These are phyloP conservation scores for Promerops cafer DNA, from an alignment of 2,113 vertebrate genomes.

Conservation along the genomic window DNA sequence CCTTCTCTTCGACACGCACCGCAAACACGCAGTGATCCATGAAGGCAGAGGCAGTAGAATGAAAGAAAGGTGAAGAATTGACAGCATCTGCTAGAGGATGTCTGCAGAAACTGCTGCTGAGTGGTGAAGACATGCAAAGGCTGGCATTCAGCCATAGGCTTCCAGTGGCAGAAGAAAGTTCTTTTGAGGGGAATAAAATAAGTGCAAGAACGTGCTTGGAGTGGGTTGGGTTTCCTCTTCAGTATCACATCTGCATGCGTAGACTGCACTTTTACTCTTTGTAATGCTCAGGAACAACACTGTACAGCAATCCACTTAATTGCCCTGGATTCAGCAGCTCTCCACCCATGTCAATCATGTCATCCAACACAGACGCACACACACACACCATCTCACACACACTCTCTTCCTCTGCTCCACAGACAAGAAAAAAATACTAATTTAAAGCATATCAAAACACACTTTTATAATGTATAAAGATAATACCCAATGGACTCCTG, in stretches of 20 bases:
- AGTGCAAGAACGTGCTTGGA: neutral
- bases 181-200: neutral
- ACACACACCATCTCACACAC: neutral
- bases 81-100: slow-evolving; percentile 65
- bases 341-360: neutral
- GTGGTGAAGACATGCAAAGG: slow-evolving; percentile 19
- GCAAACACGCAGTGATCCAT: slow-evolving; percentile 57
- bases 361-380: neutral
- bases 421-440: slow-evolving; percentile 68
- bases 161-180: neutral
- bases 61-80: slow-evolving; percentile 66
- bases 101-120: slow-evolving; percentile 51
- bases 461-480: slow-evolving; percentile 77
- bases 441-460: slow-evolving; percentile 75
- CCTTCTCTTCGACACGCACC: slow-evolving; percentile 47
- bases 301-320: neutral
- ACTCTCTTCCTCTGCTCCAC: slow-evolving; percentile 8
- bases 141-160: slow-evolving; percentile 17
- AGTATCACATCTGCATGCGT: neutral
- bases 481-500: slow-evolving; percentile 69
- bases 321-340: neutral
- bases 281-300: neutral
- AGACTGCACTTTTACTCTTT: neutral
- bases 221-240: neutral
- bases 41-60: slow-evolving; percentile 54